Conservation (phyloP, 1,140 invertebrate genomes). For the Lamellibrachia luymesi region DNA sequence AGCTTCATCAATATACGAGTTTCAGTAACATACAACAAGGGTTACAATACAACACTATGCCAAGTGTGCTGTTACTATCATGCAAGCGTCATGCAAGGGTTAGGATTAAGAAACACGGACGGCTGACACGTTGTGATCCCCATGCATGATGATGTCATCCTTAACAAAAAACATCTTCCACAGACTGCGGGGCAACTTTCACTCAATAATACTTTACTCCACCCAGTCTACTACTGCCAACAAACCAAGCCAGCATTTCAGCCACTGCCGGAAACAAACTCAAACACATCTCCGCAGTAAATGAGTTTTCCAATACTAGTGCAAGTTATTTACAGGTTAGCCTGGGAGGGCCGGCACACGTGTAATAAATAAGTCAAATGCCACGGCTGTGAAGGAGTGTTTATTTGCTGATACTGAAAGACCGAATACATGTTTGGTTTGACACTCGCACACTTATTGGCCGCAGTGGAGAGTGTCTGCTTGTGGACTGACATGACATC, state of each 20-base stretch:
- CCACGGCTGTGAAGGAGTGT: background rate
- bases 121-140: background rate
- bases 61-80: background rate
- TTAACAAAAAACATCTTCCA: background rate
- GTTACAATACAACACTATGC: background rate
- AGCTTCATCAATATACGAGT: background rate
- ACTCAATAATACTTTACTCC: background rate
- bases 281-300: background rate
- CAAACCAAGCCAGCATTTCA: background rate
- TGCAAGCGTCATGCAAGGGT: background rate
- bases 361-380: background rate
- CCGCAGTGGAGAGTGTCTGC: background rate
- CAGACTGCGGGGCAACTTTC: background rate
- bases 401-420: background rate
- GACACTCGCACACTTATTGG: background rate
- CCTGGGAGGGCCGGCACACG: background rate
- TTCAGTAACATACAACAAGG: background rate
- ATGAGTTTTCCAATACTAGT: background rate
- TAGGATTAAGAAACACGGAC: background rate
- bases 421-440: background rate
- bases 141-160: background rate
- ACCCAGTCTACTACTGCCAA: background rate
- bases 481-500: background rate
- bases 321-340: background rate
- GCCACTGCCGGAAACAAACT: background rate